Percentiles rank a stretch among this genome's conserved stretches.
Conservation (phyloP, 1,140 invertebrate species). For the Hetaerina americana region DNA sequence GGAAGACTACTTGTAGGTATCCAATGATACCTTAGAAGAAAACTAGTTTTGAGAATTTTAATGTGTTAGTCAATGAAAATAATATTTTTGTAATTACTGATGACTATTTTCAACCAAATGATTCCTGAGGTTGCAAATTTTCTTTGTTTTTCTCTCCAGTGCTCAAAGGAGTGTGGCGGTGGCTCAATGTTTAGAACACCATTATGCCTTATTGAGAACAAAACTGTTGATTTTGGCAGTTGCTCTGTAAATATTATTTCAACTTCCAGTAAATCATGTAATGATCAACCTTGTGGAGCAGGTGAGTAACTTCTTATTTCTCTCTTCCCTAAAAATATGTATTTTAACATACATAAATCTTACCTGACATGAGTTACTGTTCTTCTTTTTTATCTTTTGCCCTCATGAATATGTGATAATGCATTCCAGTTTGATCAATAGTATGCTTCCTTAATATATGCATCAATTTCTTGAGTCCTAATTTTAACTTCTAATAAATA, state of each 20-base stretch:
- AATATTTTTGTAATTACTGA: not conserved
- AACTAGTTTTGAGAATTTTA: not conserved
- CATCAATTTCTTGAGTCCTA: not conserved
- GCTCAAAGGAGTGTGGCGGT: conserved; percentile 67
- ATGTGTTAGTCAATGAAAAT: not conserved
- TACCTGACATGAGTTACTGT: not conserved
- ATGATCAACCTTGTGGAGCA: conserved; percentile 51
- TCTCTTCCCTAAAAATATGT: not conserved
- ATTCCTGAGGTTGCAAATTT: too few species aligned
- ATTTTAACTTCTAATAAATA: conserved; percentile 5
- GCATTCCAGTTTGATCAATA: not conserved
- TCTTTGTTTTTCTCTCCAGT: conserved; percentile 42
- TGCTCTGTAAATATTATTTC: conserved; percentile 53
- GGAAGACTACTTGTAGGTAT: too few species aligned
- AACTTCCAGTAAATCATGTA: conserved; percentile 56
- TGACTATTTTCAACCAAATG: too few species aligned
- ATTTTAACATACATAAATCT: not conserved
- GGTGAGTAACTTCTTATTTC: conserved; percentile 28
- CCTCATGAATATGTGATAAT: too few species aligned
- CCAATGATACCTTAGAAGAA: too few species aligned
- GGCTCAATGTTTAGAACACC: conserved; percentile 59
- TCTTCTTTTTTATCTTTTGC: not conserved
- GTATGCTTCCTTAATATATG: not conserved
- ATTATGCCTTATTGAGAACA: conserved; percentile 62
- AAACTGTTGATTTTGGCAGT: conserved; percentile 36